These are phyloP conservation scores for Acholoe squamosa DNA, from an alignment of 2,888 invertebrate species.

Conservation along the genomic window DNA sequence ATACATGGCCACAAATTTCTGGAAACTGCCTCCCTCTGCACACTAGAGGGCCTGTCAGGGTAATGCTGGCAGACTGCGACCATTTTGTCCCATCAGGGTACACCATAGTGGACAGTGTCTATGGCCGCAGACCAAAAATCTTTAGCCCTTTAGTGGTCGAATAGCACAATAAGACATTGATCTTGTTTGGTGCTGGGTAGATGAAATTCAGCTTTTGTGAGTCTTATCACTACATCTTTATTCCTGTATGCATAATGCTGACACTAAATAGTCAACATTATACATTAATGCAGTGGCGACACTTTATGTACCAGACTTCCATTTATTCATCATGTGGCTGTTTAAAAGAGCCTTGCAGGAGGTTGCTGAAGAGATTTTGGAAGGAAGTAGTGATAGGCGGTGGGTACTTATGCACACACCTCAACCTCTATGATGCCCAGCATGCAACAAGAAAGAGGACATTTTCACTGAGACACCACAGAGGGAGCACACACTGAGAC, in stretches of 20 bases:
- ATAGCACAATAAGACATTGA: too few relatives aligned
- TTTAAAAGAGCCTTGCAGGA: too few relatives aligned
- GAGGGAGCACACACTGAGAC: not conserved
- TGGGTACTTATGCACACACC: not conserved
- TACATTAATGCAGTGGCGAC: too few relatives aligned
- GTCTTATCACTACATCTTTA: too few relatives aligned
- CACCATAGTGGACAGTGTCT: not conserved
- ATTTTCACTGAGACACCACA: not conserved
- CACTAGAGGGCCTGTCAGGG: constrained; percentile 32
- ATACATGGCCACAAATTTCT: not conserved
- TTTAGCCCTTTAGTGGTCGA: too few relatives aligned
- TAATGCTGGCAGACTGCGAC: not conserved
- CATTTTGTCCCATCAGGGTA: constrained; percentile 10
- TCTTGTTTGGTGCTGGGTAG: too few relatives aligned
- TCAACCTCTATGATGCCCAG: not conserved
- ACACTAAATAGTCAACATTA: too few relatives aligned
- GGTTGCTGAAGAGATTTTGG: not conserved
- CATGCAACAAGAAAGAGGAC: not conserved
- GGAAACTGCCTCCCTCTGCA: not conserved
- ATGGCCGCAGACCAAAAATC: not conserved
- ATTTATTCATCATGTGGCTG: too few relatives aligned
- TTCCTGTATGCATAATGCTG: too few relatives aligned
- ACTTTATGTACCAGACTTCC: too few relatives aligned
- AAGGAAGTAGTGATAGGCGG: not conserved
- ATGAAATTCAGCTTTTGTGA: too few relatives aligned